Percentiles rank a stretch among this genome's conserved stretches.
phyloP scores from a whole-genome alignment of 2,888 invertebrate species.

The Thymelicus sylvestris region DNA sequence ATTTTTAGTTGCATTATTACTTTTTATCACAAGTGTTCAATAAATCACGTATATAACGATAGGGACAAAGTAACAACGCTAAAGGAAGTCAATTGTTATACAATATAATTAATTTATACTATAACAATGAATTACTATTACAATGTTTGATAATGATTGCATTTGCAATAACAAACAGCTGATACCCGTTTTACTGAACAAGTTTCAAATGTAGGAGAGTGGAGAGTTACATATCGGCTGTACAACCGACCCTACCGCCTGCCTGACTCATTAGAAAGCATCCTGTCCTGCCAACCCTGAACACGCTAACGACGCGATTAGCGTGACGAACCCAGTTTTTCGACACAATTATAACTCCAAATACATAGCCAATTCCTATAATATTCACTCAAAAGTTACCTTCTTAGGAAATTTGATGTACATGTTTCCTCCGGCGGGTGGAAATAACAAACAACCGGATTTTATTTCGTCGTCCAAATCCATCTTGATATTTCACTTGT shows the following conservation, averaged over 20 bases:
- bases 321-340: slow-evolving; percentile 23
- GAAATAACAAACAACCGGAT: slow-evolving; percentile 91
- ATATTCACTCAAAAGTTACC: slow-evolving; percentile 64
- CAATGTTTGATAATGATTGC: not conserved
- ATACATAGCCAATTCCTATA: slow-evolving; percentile 13
- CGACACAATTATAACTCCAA: slow-evolving; percentile 29
- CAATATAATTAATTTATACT: not conserved
- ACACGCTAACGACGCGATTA: slow-evolving; percentile 17
- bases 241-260: slow-evolving; percentile 13
- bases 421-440: slow-evolving; percentile 86
- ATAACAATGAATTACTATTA: not conserved
- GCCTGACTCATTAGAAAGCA: slow-evolving; percentile 49
- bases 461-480: slow-evolving; percentile 90
- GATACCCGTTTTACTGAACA: not conserved
- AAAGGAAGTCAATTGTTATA: not conserved
- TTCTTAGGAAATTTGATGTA: slow-evolving; percentile 91
- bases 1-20: slow-evolving; percentile 17
- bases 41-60: not conserved
- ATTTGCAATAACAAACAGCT: not conserved
- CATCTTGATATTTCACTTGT: slow-evolving; percentile 70
- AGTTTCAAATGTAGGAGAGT: slow-evolving; percentile 4
- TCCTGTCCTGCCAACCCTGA: slow-evolving; percentile 39
- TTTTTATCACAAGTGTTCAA: not conserved
- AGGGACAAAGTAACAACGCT: not conserved
- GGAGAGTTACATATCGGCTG: slow-evolving; percentile 7